These are phyloP conservation scores for Ectemnius lituratus DNA, from an alignment of 2,888 invertebrate genomes.

Conservation along the genomic window DNA sequence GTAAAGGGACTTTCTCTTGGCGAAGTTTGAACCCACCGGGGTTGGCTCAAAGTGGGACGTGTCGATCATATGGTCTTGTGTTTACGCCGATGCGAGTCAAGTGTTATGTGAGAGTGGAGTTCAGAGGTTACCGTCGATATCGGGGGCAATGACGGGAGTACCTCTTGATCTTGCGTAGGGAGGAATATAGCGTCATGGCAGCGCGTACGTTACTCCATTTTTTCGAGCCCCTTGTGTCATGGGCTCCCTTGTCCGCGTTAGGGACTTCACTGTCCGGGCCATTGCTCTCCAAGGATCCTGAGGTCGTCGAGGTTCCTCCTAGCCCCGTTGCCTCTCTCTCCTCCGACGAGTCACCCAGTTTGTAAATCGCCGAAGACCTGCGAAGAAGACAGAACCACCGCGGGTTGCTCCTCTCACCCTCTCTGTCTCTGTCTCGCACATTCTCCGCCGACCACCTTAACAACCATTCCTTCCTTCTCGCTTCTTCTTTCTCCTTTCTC, in stretches of 20 bases:
- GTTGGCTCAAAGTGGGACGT: too few species aligned
- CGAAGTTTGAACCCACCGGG: background rate
- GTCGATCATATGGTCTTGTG: background rate
- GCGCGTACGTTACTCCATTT: slow-evolving; percentile 93
- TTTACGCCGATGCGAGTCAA: background rate
- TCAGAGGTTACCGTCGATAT: slow-evolving; percentile 63
- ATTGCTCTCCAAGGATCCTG: slow-evolving; percentile 74
- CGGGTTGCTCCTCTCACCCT: slow-evolving; percentile 53
- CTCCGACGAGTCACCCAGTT: slow-evolving; percentile 48
- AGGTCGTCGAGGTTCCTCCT: slow-evolving; percentile 72
- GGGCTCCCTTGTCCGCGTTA: slow-evolving; percentile 65
- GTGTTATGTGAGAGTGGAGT: slow-evolving; percentile 39
- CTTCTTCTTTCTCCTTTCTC: slow-evolving; percentile 5
- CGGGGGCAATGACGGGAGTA: slow-evolving; percentile 73
- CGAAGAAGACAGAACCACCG: slow-evolving; percentile 69
- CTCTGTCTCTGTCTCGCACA: slow-evolving; percentile 29
- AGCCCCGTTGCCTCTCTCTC: slow-evolving; percentile 47
- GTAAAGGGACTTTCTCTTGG: background rate
- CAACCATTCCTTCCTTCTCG: background rate
- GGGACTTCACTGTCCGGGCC: slow-evolving; percentile 67
- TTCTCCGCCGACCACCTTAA: background rate
- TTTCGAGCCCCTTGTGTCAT: slow-evolving; percentile 79
- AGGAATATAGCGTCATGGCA: slow-evolving; percentile 93
- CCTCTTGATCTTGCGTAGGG: slow-evolving; percentile 94
- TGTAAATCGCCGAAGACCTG: slow-evolving; percentile 69